Conservation (phyloP, 2,113 vertebrate genomes). For the Pristiophorus japonicus region DNA sequence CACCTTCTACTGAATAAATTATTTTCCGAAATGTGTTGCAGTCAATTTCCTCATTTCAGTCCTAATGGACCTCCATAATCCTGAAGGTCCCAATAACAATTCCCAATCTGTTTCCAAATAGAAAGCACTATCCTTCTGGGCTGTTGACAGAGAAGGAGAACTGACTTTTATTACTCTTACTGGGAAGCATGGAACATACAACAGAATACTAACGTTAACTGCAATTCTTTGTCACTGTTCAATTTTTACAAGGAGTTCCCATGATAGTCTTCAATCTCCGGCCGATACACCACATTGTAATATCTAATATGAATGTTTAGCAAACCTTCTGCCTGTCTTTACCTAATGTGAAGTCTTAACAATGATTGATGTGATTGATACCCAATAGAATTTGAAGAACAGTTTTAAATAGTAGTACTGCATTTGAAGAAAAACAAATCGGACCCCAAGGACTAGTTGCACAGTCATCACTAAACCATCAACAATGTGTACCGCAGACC, state of each 20-base stretch:
- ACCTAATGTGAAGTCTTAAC: not conserved
- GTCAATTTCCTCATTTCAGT: constrained; percentile 3
- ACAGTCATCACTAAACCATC: no score
- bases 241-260: not conserved
- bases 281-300: not conserved
- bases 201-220: not conserved
- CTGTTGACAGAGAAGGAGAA: not conserved
- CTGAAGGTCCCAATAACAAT: not conserved
- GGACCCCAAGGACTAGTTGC: no score
- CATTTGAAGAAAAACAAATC: not conserved
- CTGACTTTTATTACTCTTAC: not conserved
- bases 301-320: not conserved
- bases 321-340: not conserved
- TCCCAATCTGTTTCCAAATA: not conserved
- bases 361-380: not conserved
- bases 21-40: not conserved
- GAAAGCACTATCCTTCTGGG: not conserved
- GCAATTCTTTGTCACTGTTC: not conserved
- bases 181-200: not conserved
- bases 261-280: not conserved
- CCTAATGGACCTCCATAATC: not conserved
- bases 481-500: not conserved
- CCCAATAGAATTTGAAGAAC: not conserved
- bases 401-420: not conserved
- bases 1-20: constrained; percentile 5